Percentiles rank a stretch among this genome's conserved stretches.
Conservation (phyloP, 2,888 invertebrate species). For the Operophtera brumata region DNA sequence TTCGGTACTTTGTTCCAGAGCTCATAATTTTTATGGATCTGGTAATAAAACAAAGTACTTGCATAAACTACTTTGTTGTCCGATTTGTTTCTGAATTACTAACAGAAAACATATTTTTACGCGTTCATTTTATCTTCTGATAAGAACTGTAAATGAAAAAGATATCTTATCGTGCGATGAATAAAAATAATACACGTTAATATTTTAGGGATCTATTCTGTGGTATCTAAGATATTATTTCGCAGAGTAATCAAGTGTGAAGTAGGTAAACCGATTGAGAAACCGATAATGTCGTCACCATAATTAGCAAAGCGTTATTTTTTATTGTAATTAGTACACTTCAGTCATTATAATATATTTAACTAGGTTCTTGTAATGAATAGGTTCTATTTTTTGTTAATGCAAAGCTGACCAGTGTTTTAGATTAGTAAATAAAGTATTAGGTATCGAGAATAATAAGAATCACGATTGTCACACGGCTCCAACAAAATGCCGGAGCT, state of each 20-base stretch:
- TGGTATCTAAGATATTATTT: neutral
- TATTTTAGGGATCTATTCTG: too few relatives aligned
- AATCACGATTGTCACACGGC: conserved; percentile 12
- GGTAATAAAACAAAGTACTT: too few relatives aligned
- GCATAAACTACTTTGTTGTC: neutral
- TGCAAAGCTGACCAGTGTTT: too few relatives aligned
- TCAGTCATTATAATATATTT: too few relatives aligned
- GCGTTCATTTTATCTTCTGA: too few relatives aligned
- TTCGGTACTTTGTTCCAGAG: neutral
- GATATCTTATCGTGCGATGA: too few relatives aligned
- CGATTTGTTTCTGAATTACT: too few relatives aligned
- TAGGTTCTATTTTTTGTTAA: too few relatives aligned
- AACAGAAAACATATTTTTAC: too few relatives aligned
- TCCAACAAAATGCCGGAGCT: conserved; percentile 16
- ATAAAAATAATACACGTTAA: too few relatives aligned
- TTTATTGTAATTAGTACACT: neutral
- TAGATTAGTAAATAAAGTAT: neutral
- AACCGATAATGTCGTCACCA: neutral
- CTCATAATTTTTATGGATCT: neutral
- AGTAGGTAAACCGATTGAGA: neutral
- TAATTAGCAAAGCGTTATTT: neutral
- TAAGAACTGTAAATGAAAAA: too few relatives aligned
- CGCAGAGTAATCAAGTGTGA: neutral
- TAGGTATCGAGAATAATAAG: conserved; percentile 4
- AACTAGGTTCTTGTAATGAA: too few relatives aligned